Base-by-base conservation (phyloP, 2,113 vertebrate species). In the Apodemus sylvaticus region DNA sequence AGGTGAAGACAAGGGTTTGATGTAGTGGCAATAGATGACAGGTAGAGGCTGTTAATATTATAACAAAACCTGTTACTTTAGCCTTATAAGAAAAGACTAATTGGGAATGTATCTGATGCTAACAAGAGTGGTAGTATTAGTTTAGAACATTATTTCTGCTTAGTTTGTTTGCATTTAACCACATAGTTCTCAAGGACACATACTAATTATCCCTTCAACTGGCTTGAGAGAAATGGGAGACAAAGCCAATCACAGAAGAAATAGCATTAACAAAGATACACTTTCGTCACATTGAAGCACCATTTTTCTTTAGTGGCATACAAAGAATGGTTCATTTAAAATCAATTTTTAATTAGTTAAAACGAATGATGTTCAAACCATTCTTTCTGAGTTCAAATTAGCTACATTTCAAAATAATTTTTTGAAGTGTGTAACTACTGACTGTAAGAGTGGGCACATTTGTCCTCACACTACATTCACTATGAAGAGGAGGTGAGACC, bases 291-390 rank as follows among this genome's bases (percentile, higher is more conserved):
- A 62, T 2, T n/a, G 14, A 29, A 85, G 24, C 24, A 3, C n/a
- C 39, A 62, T 82, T 92, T 79, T 74, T n/a, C 51, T n/a, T 36
- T 92, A 78, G 48, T 81, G 36, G 22, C 39, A 90, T 9, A 88
- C 87, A 91, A 76, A 79, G 83, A 93, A 81, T 26, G 29, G 48
- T 73, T 64, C 64, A 79, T 71, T 91, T 94, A 89, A 89, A 93
- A 94, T 90, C 22, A 81, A 76, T 39, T 24, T 88, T 66, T 51
- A 48, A 87, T 73, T 68, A 68, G 22, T 24, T 93, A 16, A 96
- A 89, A 86, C 68, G 91, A 12, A 68, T 45, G 48, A 68, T 39
- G 55, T 55, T 91, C 86, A 94, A 96, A 94, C 51, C 85, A 39
- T 31, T 81, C 55, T 79, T 93, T 71, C 68, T 34, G 4, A 86